Evolutionary conservation across 2,113 vertebrate genomes (phyloP).

Genomic region (Alectura lathami): DNA sequence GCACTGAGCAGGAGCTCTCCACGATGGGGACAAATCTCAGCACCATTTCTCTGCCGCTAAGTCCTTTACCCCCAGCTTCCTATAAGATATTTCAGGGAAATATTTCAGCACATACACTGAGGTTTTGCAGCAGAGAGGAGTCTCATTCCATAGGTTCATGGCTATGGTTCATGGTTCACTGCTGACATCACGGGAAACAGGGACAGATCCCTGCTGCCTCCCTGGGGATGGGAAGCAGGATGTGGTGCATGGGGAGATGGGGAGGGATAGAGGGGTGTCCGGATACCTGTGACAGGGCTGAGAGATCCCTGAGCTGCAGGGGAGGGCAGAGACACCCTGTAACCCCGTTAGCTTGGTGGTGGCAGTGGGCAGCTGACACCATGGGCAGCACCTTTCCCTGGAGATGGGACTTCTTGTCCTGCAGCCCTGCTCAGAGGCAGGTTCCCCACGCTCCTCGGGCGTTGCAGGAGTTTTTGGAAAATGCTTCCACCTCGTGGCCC

Average conservation of each 20-base stretch:
- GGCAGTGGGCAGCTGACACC: fast-evolving
- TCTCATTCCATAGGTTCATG: fast-evolving
- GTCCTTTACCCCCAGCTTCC: not conserved
- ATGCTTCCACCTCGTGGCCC: conserved; percentile 59
- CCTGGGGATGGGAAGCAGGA: not conserved
- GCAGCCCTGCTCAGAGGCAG: not conserved
- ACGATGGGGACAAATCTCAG: not conserved
- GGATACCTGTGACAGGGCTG: not conserved
- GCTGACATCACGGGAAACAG: no score
- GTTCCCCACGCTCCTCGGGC: not conserved
- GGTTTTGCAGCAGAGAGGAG: not conserved
- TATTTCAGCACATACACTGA: not conserved
- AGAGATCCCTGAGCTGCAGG: not conserved
- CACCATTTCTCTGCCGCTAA: not conserved
- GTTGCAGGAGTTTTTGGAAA: not conserved
- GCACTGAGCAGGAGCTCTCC: not conserved
- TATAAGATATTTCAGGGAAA: not conserved
- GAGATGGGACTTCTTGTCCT: not conserved
- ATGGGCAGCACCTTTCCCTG: fast-evolving
- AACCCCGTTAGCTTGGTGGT: not conserved
- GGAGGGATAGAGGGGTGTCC: fast-evolving
- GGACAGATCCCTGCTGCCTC: not conserved
- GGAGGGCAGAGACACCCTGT: not conserved
- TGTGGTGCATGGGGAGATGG: fast-evolving
- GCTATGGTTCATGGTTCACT: no score